Conservation (phyloP, 2,888 invertebrate genomes). For the Hirtodrosophila alboralis region DNA sequence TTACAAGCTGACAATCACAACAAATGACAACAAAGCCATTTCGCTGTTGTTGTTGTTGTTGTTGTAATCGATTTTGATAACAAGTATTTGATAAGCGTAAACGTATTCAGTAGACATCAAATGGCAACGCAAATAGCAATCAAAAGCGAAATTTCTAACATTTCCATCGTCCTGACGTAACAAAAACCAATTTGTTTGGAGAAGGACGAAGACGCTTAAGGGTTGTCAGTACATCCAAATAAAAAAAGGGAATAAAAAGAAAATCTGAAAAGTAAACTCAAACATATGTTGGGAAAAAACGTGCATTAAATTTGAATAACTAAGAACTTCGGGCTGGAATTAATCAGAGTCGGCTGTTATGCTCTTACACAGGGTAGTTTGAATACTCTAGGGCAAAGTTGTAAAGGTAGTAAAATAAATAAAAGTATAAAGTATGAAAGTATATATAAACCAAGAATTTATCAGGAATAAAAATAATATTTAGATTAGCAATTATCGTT, state of each 20-base stretch:
- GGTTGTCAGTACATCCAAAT: slow-evolving; percentile 31
- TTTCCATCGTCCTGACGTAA: slow-evolving; percentile 20
- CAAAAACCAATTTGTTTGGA: slow-evolving; percentile 51
- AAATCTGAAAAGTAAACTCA: not conserved
- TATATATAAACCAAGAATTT: too few relatives aligned
- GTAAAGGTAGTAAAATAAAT: too few relatives aligned
- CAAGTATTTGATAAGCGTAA: slow-evolving; percentile 78
- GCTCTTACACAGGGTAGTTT: too few relatives aligned
- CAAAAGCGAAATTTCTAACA: slow-evolving; percentile 38
- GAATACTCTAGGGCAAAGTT: too few relatives aligned
- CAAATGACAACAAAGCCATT: slow-evolving; percentile 50
- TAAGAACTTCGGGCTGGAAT: slow-evolving; percentile 28
- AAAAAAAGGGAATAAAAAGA: slow-evolving; percentile 3
- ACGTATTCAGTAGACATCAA: slow-evolving; percentile 66
- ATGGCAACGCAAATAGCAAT: slow-evolving; percentile 56
- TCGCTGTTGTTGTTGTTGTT: slow-evolving; percentile 29
- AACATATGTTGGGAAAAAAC: slow-evolving; percentile 51
- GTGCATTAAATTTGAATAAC: slow-evolving; percentile 63
- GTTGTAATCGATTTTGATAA: slow-evolving; percentile 76
- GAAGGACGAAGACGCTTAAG: slow-evolving; percentile 44
- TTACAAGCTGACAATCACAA: slow-evolving; percentile 50
- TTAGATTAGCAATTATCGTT: too few relatives aligned
- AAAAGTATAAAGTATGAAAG: too few relatives aligned
- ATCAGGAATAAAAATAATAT: too few relatives aligned
- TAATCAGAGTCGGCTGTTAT: slow-evolving; percentile 27